A percentile compares a stretch with the other conserved stretches of the same genome.
These are phyloP conservation scores for Apogon talboti DNA, from an alignment of 2,797 vertebrate genomes.

Conservation along the genomic window DNA sequence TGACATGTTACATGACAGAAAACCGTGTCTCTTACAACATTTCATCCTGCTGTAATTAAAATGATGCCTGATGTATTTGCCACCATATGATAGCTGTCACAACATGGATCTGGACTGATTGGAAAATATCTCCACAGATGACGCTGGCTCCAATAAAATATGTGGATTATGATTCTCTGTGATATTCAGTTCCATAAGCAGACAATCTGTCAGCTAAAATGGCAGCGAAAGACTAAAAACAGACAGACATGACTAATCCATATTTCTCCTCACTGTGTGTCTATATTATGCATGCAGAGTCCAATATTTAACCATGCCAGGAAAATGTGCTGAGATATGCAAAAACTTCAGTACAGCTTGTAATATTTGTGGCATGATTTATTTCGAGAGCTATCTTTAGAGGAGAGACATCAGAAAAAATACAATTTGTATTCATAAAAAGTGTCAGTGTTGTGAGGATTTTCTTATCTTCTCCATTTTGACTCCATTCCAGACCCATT, in stretches of 20 bases:
- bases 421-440: conserved; percentile 39
- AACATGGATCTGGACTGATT: conserved; percentile 25
- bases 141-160: conserved; percentile 37
- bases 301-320: conserved; percentile 53
- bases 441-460: conserved; percentile 14
- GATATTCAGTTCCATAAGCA: conserved; percentile 31
- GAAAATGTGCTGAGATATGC: conserved; percentile 54
- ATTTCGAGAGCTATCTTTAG: conserved; percentile 46
- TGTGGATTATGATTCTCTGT: conserved; percentile 2
- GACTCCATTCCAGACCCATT: conserved; percentile 3
- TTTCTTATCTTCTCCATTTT: conserved; percentile 33
- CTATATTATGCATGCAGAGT: conserved; percentile 49
- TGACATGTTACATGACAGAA: conserved; percentile 4
- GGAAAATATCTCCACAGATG: conserved; percentile 26
- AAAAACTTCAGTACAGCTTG: conserved; percentile 28
- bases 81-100: background rate
- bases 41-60: conserved; percentile 1
- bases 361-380: conserved; percentile 57
- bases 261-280: conserved; percentile 27
- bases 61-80: conserved; percentile 9
- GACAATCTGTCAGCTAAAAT: conserved; percentile 22
- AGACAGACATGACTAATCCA: conserved; percentile 39
- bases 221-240: conserved; percentile 19
- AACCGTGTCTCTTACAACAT: background rate
- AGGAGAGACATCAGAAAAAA: conserved; percentile 10